A percentile compares a stretch with the other conserved stretches of the same genome.
Evolutionary conservation across 2,113 vertebrate genomes (phyloP).

Genomic region (Seriola dumerili): DNA sequence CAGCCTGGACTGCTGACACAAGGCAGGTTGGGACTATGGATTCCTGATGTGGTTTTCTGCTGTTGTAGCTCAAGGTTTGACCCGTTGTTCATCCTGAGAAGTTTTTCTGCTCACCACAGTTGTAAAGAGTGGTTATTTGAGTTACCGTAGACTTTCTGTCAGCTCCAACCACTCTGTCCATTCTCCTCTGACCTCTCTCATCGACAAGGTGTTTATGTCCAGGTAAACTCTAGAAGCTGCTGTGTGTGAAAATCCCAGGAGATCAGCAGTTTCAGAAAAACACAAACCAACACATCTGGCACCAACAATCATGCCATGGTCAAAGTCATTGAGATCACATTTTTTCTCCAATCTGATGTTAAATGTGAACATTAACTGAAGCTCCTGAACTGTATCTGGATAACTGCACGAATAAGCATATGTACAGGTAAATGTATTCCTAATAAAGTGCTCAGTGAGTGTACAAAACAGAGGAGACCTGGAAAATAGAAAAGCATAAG

Average conservation of each 20-base stretch:
- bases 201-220: not conserved
- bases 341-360: too few relatives aligned
- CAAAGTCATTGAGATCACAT: too few relatives aligned
- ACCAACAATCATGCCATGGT: too few relatives aligned
- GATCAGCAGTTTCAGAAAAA: too few relatives aligned
- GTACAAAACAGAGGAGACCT: not conserved
- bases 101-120: too few relatives aligned
- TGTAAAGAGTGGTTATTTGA: not conserved
- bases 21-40: too few relatives aligned
- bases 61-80: not conserved
- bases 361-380: not conserved
- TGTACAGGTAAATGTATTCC: not conserved
- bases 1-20: too few relatives aligned
- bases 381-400: not conserved
- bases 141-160: not conserved
- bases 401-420: too few relatives aligned
- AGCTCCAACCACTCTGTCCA: not conserved
- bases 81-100: too few relatives aligned
- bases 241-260: not conserved
- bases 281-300: too few relatives aligned
- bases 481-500: not conserved
- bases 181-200: not conserved
- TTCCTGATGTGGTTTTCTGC: too few relatives aligned
- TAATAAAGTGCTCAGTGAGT: not conserved
- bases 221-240: not conserved